These are phyloP conservation scores for Lamprotornis superbus DNA, from an alignment of 2,113 vertebrate genomes.

Conservation along the genomic window DNA sequence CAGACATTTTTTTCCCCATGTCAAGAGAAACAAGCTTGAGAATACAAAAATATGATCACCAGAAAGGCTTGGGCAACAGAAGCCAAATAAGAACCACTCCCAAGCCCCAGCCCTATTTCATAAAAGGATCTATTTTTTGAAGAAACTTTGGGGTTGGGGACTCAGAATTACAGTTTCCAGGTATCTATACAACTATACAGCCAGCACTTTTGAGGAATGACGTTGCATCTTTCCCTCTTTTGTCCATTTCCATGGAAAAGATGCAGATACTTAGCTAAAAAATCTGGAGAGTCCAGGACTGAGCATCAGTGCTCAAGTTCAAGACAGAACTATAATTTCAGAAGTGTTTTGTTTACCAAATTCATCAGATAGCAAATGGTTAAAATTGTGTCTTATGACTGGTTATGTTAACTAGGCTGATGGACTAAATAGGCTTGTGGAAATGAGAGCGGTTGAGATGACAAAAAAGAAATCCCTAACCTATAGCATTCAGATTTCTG, in stretches of 20 bases:
- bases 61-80: not conserved
- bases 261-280: not conserved
- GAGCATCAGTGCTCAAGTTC: not conserved
- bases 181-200: not conserved
- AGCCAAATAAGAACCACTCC: not conserved
- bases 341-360: not conserved
- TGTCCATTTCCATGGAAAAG: not conserved
- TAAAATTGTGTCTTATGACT: not conserved
- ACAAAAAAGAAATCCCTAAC: slow-evolving; percentile 12
- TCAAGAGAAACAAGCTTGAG: not conserved
- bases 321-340: not conserved
- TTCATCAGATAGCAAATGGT: not conserved
- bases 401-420: not conserved
- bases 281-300: not conserved
- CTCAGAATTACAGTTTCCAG: not conserved
- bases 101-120: not conserved
- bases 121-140: not conserved
- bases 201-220: not conserved
- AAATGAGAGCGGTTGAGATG: not conserved
- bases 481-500: not conserved
- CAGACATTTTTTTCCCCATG: not conserved
- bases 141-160: not conserved
- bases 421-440: not conserved
- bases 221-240: not conserved
- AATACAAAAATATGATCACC: not conserved